Evolutionary conservation across 1,140 invertebrate genomes (phyloP), one percentile per base, ranked within the genome.

Genomic region (Drosophila rufa): DNA sequence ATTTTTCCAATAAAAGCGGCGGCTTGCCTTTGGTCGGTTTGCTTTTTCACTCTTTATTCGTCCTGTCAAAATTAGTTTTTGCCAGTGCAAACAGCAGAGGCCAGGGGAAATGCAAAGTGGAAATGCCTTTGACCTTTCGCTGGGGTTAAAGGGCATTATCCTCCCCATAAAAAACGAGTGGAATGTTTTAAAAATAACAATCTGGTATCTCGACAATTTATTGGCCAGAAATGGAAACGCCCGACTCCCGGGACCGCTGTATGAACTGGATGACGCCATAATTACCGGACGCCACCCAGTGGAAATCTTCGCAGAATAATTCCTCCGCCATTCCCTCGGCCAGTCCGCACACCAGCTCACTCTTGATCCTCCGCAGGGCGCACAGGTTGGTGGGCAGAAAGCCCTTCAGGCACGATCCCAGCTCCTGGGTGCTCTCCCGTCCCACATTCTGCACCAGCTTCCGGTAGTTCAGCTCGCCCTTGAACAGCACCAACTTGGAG

Each of bases 401-500:
- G 30, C 95, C 96, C 87, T 95, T 94, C 9, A 99, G 90, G 50
- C 96, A 95, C n/a, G 93, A 76, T 38, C 94, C 92, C 79, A 99
- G 97, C 5, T 94, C 92, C 2, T 95, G 96, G 1, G 94, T 95
- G 2, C 95, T 93, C n/a, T 95, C 93, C 96, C 98, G 99, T 76
- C 97, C 96, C 33, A 96, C 94, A 92, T 99, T 99, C 0, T 96
- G 96, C 15, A 98, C 92, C 33, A 99, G 94, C 94, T 99, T 99
- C 43, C 98, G 94, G 93, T 99, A 99, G 93, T 99, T 99, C 6
- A 99, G 93, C 92, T 99, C 97, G 1, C 99, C 99, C 94, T 99
- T 99, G 93, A 99, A 98, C 81, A 99, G 95, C 1, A 98, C 81
- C 1, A 98, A 93, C 59, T 94, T 94, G 0, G 97, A 94, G 91